Conservation (phyloP, 2,888 invertebrate species). For the Rhaphigaster nebulosa region DNA sequence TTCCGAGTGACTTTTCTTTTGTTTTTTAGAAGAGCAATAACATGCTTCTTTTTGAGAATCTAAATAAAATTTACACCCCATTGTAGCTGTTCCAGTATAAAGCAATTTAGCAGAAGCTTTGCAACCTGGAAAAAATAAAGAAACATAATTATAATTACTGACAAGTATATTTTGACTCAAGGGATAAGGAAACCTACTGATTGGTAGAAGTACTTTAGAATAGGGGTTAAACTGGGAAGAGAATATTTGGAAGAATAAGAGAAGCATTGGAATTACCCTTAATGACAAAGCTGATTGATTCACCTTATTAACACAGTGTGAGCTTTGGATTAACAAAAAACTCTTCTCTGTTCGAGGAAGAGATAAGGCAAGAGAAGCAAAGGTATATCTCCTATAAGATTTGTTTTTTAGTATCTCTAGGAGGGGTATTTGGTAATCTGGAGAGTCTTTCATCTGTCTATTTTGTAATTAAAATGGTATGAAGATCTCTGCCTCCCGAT, state of each 20-base stretch:
- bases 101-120: conserved; percentile 88
- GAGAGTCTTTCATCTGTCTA: too few species aligned
- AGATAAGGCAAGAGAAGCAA: not conserved
- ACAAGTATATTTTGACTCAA: not conserved
- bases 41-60: conserved; percentile 89
- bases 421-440: too few species aligned
- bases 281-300: too few species aligned
- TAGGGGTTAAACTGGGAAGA: too few species aligned
- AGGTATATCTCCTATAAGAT: too few species aligned
- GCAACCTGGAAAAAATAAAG: conserved; percentile 76
- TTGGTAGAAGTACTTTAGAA: too few species aligned
- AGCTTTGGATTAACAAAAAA: not conserved
- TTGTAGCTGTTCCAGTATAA: conserved; percentile 85
- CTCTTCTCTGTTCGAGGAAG: not conserved
- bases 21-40: conserved; percentile 75
- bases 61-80: conserved; percentile 89
- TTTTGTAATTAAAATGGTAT: too few species aligned
- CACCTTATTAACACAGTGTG: not conserved
- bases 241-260: too few species aligned
- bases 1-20: conserved; percentile 68
- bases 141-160: not conserved
- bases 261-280: too few species aligned
- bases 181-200: not conserved
- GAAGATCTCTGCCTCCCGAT: too few species aligned
- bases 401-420: too few species aligned